Evolutionary conservation across 2,113 vertebrate genomes (phyloP).

Genomic region (Elachura formosa): DNA sequence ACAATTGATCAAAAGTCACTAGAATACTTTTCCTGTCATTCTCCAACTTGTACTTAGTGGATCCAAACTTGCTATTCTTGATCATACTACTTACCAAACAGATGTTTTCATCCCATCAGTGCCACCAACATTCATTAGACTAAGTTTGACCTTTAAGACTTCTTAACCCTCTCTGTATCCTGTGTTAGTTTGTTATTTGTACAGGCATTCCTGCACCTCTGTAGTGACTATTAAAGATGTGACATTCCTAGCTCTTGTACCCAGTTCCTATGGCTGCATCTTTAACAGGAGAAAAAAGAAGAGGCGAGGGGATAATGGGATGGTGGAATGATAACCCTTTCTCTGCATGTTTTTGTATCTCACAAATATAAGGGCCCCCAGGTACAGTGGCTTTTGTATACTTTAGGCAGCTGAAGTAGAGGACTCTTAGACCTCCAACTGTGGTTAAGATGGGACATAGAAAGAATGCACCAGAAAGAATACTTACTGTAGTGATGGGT

Average conservation of each 20-base stretch:
- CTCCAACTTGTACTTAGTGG: neutral
- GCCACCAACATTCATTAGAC: neutral
- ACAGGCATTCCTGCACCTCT: neutral
- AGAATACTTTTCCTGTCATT: neutral
- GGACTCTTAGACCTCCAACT: neutral
- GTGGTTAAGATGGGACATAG: too few relatives aligned
- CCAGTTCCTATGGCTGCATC: neutral
- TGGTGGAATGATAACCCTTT: neutral
- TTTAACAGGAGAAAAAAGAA: neutral
- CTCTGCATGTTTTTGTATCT: neutral
- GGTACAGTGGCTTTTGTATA: fast-evolving
- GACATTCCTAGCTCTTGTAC: neutral
- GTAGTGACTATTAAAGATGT: neutral
- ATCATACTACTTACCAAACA: neutral
- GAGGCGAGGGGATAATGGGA: fast-evolving
- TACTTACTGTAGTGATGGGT: neutral
- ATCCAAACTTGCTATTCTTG: neutral
- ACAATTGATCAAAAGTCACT: neutral
- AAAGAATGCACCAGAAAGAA: neutral
- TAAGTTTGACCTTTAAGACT: neutral
- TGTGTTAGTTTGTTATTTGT: neutral
- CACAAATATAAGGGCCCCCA: neutral
- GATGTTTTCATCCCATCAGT: neutral
- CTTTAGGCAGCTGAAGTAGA: neutral
- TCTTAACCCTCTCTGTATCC: neutral